phyloP scores from a whole-genome alignment of 1,140 invertebrate species.

The Myzus persicae region DNA sequence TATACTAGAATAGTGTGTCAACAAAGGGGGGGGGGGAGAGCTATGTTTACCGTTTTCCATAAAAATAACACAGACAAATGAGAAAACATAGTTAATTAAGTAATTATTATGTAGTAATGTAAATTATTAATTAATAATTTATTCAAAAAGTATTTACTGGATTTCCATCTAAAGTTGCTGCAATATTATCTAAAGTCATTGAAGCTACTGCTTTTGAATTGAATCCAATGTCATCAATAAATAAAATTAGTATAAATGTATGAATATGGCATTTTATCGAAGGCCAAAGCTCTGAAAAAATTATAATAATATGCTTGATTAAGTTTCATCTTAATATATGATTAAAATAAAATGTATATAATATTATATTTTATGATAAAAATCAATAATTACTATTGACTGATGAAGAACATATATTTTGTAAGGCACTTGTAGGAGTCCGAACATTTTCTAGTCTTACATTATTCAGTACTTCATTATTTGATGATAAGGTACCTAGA shows the following conservation, averaged over 20 bases:
- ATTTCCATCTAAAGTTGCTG: constrained; percentile 60
- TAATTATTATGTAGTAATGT: neutral
- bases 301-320: neutral
- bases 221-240: constrained; percentile 60
- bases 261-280: constrained; percentile 56
- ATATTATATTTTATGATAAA: neutral
- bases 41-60: neutral
- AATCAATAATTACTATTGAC: neutral
- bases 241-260: constrained; percentile 49
- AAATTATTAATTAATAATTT: neutral
- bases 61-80: neutral
- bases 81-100: no score
- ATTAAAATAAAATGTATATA: neutral
- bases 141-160: neutral
- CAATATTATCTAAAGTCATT: constrained; percentile 65
- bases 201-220: constrained; percentile 64
- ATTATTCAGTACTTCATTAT: constrained; percentile 34
- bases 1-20: no score
- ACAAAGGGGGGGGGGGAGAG: no score
- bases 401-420: neutral
- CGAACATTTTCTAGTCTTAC: neutral
- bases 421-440: neutral
- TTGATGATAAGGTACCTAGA: constrained; percentile 26
- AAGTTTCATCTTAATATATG: neutral
- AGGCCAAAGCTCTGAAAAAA: constrained; percentile 38